These are phyloP conservation scores for Antedon mediterranea DNA, from an alignment of 53 echinoderm and acorn worm genomes.

Conservation along the genomic window DNA sequence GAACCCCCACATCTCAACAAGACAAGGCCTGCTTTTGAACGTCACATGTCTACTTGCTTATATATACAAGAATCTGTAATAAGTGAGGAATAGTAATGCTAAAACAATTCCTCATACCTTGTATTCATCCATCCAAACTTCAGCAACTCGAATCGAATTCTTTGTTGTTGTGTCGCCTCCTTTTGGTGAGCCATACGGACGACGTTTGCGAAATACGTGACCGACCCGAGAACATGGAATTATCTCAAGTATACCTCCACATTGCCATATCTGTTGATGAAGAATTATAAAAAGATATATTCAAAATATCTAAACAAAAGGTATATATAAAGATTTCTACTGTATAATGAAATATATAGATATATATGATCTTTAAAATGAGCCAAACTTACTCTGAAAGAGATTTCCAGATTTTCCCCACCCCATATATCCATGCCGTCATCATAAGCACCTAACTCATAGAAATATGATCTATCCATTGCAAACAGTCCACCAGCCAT, in stretches of 20 bases:
- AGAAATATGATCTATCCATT: slow-evolving; percentile 59
- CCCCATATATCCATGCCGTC: slow-evolving; percentile 93
- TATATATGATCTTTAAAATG: no score
- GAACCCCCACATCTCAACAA: no score
- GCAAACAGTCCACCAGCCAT: slow-evolving; percentile 94
- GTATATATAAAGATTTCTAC: background rate
- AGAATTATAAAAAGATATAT: background rate
- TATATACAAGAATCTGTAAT: background rate
- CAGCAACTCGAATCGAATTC: slow-evolving; percentile 71
- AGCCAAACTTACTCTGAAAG: slow-evolving; percentile 49
- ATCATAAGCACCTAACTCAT: slow-evolving; percentile 75
- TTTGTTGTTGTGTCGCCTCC: slow-evolving; percentile 63
- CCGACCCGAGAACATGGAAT: slow-evolving; percentile 90
- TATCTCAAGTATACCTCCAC: slow-evolving; percentile 83
- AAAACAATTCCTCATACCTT: slow-evolving; percentile 30
- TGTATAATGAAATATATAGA: no score
- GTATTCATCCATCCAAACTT: slow-evolving; percentile 99
- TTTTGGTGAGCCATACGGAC: slow-evolving; percentile 71
- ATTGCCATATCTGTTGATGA: slow-evolving; percentile 99
- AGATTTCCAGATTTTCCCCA: slow-evolving; percentile 87
- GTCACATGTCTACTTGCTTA: no score
- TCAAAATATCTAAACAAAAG: background rate
- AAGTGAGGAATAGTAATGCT: background rate
- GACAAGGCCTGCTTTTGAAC: no score
- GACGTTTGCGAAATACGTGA: slow-evolving; percentile 87